These are phyloP conservation scores for Hydrotaea cyrtoneurina DNA, from an alignment of 2,888 invertebrate species.

Conservation along the genomic window DNA sequence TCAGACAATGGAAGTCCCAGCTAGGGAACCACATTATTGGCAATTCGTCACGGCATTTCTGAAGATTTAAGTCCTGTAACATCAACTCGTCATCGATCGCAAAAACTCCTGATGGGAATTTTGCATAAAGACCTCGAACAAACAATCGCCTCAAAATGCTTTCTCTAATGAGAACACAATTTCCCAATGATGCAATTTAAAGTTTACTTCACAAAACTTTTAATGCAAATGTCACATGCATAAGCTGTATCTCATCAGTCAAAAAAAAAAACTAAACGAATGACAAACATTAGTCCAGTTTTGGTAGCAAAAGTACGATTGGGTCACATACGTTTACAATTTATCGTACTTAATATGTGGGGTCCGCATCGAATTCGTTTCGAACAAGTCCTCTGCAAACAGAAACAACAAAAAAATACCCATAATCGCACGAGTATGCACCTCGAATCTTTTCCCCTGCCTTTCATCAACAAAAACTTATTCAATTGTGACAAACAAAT, in stretches of 20 bases:
- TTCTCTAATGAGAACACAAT: not conserved
- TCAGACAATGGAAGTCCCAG: too few species aligned
- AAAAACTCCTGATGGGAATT: too few species aligned
- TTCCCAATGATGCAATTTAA: not conserved
- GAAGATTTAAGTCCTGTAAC: too few species aligned
- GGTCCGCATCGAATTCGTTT: not conserved
- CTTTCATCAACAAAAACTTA: slow-evolving; percentile 3
- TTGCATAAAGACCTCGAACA: too few species aligned
- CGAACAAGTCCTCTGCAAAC: not conserved
- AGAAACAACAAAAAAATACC: too few species aligned
- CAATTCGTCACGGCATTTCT: too few species aligned
- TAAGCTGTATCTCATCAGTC: not conserved
- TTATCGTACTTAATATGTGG: not conserved
- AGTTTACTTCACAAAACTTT: slow-evolving; percentile 14
- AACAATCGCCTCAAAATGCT: too few species aligned
- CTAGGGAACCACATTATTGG: too few species aligned
- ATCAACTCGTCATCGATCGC: too few species aligned
- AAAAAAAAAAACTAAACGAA: not conserved
- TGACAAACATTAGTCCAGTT: not conserved
- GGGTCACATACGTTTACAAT: slow-evolving; percentile 2
- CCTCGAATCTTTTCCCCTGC: not conserved
- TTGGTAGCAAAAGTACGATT: not conserved
- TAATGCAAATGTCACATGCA: slow-evolving; percentile 9
- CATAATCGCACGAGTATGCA: too few species aligned
- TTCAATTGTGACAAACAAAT: slow-evolving; percentile 7